Evolutionary conservation across 2,797 vertebrate genomes (phyloP).

Genomic region (Poliocrania exsul): DNA sequence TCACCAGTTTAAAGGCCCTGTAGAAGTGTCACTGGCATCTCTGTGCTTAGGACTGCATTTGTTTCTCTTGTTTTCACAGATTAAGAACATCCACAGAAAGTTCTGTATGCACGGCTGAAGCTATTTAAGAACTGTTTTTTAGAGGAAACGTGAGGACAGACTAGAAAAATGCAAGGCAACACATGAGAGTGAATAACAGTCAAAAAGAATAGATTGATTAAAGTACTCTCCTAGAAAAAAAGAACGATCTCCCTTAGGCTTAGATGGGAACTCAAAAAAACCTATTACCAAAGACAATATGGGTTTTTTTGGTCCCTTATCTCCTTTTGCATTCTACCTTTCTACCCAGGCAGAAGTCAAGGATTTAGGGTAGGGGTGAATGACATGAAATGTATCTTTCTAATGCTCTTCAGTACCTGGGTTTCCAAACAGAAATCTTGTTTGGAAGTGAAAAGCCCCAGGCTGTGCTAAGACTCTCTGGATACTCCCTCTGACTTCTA

Average conservation of each 20-base stretch:
- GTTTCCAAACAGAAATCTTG: neutral
- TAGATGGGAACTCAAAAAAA: neutral
- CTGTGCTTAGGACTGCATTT: neutral
- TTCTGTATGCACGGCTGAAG: slow-evolving; percentile 5
- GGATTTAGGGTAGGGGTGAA: neutral
- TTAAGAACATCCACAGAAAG: slow-evolving; percentile 38
- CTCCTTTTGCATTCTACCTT: neutral
- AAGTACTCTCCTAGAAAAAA: neutral
- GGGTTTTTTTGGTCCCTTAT: neutral
- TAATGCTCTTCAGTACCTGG: neutral
- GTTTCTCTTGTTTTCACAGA: slow-evolving; percentile 24
- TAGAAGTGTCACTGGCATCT: slow-evolving; percentile 20
- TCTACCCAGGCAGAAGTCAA: neutral
- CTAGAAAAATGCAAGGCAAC: neutral
- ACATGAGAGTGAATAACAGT: neutral
- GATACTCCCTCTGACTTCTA: neutral
- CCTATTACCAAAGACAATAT: neutral
- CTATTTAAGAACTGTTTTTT: slow-evolving; percentile 3
- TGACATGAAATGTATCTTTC: neutral
- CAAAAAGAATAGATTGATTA: neutral
- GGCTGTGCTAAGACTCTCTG: neutral
- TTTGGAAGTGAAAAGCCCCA: neutral
- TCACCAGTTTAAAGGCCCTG: slow-evolving; percentile 11
- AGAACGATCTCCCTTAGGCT: neutral
- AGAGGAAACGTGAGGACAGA: neutral